Percentiles rank a stretch among this genome's conserved stretches.
phyloP scores from a whole-genome alignment of 2,888 invertebrate species.

The Hetaerina titia region DNA sequence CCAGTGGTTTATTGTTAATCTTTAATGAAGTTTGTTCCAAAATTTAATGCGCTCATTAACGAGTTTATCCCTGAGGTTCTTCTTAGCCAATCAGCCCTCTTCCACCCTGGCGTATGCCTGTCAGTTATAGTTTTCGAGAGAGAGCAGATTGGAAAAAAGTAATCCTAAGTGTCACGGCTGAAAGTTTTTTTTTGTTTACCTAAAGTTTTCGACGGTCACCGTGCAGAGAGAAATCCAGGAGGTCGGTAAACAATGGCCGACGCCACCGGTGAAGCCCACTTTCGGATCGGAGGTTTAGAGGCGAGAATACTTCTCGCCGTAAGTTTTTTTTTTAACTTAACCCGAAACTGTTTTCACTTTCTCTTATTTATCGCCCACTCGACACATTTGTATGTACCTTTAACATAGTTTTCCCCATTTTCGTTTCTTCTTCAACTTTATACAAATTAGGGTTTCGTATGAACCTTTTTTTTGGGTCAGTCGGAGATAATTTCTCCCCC shows the following conservation, averaged over 20 bases:
- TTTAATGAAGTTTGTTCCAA: neutral
- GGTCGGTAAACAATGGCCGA: neutral
- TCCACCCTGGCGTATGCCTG: neutral
- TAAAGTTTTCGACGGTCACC: neutral
- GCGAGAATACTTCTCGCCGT: neutral
- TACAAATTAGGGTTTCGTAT: neutral
- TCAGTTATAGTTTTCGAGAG: neutral
- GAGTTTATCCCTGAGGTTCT: too few species aligned
- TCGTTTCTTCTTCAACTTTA: neutral
- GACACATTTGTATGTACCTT: neutral
- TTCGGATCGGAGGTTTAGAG: neutral
- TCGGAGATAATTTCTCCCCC: neutral
- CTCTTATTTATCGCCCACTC: neutral
- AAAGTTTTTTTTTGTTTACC: neutral
- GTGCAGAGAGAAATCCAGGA: neutral
- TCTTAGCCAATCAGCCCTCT: neutral
- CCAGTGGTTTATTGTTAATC: neutral
- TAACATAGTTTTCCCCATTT: neutral
- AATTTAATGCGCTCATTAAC: too few species aligned
- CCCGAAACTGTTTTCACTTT: slow-evolving; percentile 9
- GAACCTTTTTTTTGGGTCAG: neutral
- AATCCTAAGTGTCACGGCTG: neutral
- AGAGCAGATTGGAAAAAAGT: neutral
- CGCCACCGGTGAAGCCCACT: neutral
- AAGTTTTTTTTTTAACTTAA: neutral